phyloP scores from a whole-genome alignment of 2,113 vertebrate genomes.

The Accipiter cooperii region DNA sequence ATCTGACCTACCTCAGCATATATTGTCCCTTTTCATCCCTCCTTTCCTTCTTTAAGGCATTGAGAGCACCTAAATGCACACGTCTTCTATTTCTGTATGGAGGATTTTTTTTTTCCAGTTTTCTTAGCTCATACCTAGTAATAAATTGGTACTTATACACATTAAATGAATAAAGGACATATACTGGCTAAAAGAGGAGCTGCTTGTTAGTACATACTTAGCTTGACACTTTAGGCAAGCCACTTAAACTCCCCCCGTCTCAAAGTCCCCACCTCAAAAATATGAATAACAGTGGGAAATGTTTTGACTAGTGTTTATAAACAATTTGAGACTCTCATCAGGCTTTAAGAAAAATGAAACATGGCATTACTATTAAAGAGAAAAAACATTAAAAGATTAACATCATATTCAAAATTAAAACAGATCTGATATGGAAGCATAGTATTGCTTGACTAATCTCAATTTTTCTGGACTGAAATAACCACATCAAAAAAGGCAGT shows the following conservation, averaged over 20 bases:
- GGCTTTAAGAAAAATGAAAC: not conserved
- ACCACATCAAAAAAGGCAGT: not conserved
- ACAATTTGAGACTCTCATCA: not conserved
- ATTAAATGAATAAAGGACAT: not conserved
- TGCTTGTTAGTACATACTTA: not conserved
- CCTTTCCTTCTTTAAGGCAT: not conserved
- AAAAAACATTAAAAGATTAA: not conserved
- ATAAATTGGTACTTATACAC: not conserved
- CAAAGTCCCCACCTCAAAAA: not conserved
- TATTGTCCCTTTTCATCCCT: not conserved
- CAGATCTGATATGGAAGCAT: not conserved
- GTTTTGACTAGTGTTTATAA: not conserved
- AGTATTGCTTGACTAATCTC: not conserved
- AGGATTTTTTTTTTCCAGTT: not conserved
- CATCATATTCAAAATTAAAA: not conserved
- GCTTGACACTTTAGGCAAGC: not conserved
- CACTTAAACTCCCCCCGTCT: not conserved
- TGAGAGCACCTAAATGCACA: not conserved
- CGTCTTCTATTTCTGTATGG: not conserved
- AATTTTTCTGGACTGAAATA: not conserved
- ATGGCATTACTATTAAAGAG: not conserved
- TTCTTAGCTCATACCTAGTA: not conserved
- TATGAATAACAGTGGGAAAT: not conserved
- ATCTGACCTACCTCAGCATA: not conserved
- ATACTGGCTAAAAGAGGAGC: rapidly evolving